Base-by-base conservation (phyloP, 2,888 invertebrate genomes). In the Drosophila merina region DNA sequence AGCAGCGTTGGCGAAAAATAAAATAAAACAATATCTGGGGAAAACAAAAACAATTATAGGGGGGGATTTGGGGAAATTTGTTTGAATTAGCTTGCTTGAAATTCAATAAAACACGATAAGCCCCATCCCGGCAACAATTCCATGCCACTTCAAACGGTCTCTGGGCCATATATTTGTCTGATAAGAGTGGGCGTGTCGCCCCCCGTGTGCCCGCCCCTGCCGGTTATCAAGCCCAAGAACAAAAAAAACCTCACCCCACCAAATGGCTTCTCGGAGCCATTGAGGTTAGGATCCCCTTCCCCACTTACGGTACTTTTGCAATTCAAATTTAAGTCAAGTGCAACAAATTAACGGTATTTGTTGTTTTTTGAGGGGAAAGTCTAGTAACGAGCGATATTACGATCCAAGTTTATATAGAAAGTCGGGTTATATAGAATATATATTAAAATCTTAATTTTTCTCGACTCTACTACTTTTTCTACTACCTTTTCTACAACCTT, bases 111-210 rank as follows among this genome's bases (percentile, higher is more conserved):
- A 60, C 33, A 48, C 28, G 51, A 69, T 66, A 64, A 54, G 52
- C 31, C 47, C 10, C 31, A 30, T 42, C 25, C 25, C 30, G 30
- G 51, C 30, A 62, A 67, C 25, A 44, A 52, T 64, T 64, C 66
- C 54, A 54, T 60, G 60, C 26, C 49, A 63, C 66, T 58, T 66
- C 57, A 69, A 72, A 62, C 55, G 40, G 48, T 10, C 36, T 57
- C 26, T 42, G 71, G 59, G 55, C 72, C 62, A 54, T 68, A 62
- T n/a, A 36, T 51, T 14, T 28, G 28, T 28, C 42, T 68, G 77
- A 84, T 81, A 84, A 77, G 73, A 50, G 69, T 51, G 49, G 83
- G 80, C 83, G 78, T 74, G 81, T 73, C 76, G 44, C 51, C 60
- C 40, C 31, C 38, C 33, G 3, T n/a, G n/a, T n/a, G 50, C 49